A percentile compares a stretch with the other conserved stretches of the same genome.
phyloP scores from a whole-genome alignment of 2,888 invertebrate species.

The Anticlea derivata region DNA sequence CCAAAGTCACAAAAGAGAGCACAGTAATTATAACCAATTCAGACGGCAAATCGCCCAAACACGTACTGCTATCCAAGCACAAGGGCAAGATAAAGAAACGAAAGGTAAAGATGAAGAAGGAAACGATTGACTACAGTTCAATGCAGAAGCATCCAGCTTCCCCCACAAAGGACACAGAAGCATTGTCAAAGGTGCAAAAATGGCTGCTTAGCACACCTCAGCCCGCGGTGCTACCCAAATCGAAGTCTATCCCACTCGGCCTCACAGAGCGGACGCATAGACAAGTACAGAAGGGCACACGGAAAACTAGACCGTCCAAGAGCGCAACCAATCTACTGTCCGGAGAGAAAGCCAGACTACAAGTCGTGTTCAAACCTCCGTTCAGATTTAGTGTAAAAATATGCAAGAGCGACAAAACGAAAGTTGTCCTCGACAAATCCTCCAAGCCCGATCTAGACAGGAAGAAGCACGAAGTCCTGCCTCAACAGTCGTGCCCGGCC shows the following conservation, averaged over 20 bases:
- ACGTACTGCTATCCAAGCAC: slow-evolving; percentile 77
- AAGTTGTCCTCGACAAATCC: slow-evolving; percentile 84
- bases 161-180: slow-evolving; percentile 82
- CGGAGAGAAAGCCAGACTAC: slow-evolving; percentile 88
- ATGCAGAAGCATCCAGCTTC: slow-evolving; percentile 85
- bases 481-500: slow-evolving; percentile 48
- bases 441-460: slow-evolving; percentile 77
- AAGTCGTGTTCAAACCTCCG: slow-evolving; percentile 94
- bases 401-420: slow-evolving; percentile 87
- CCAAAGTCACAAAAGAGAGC: slow-evolving; percentile 71
- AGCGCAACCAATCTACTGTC: slow-evolving; percentile 88
- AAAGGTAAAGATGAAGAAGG: slow-evolving; percentile 86
- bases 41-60: slow-evolving; percentile 83
- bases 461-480: slow-evolving; percentile 59
- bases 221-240: slow-evolving; percentile 87
- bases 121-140: slow-evolving; percentile 91
- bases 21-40: slow-evolving; percentile 73
- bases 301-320: slow-evolving; percentile 84
- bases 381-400: slow-evolving; percentile 93
- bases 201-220: slow-evolving; percentile 91
- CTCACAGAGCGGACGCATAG: slow-evolving; percentile 82
- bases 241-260: slow-evolving; percentile 92
- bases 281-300: slow-evolving; percentile 78
- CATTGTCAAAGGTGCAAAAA: slow-evolving; percentile 91
- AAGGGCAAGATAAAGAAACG: slow-evolving; percentile 78